Evolutionary conservation across 2,113 vertebrate genomes (phyloP), one percentile per base, ranked within the genome.

Genomic region (Anguilla rostrata): DNA sequence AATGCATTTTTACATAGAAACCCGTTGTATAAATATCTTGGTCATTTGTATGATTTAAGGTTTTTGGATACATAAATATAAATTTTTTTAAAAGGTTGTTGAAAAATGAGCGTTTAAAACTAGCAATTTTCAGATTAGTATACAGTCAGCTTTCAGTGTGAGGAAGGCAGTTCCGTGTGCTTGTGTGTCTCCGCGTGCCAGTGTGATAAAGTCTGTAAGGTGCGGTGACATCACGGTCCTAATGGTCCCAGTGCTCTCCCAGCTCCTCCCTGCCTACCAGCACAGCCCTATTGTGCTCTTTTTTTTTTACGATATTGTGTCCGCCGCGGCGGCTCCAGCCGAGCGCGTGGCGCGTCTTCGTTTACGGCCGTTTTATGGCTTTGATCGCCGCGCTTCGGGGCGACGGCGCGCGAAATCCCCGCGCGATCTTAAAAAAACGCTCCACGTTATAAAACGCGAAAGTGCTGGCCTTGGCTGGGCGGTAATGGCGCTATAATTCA

Each of bases 391-490:
- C 22, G 78, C 83, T 86, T 89, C 80, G 34, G 20, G 63, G 63
- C 26, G 63, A 26, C 26, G 26, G 63, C 63, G 5, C n/a, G 71
- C 34, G 12, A 75, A 75, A 75, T 75, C 71, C 41, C 39, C 14
- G 16, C 20, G 9, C 39, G 79, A 81, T 43, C 5, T 81, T 85
- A 20, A 53, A 89, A 49, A 34, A 34, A 34, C 1, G 57, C 84
- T 84, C 75, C 84, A 84, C 87, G 79, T 84, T 66, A 57, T 90
- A 82, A 91, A 89, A 83, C 78, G 87, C 26, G 85, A 90, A 92
- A 92, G 43, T 91, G 90, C 89, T 91, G 87, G 83, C 88, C 83
- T 92, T 85, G 79, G 90, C 90, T 87, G 86, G 92, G 84, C 87
- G 84, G 84, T 85, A 87, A 93, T 92, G 90, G 88, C 87, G 84